Evolutionary conservation across 35 echinoderm and acorn worm genomes (phyloP), one percentile per base, ranked within the genome.

Genomic region (Ophioderma brevispina): DNA sequence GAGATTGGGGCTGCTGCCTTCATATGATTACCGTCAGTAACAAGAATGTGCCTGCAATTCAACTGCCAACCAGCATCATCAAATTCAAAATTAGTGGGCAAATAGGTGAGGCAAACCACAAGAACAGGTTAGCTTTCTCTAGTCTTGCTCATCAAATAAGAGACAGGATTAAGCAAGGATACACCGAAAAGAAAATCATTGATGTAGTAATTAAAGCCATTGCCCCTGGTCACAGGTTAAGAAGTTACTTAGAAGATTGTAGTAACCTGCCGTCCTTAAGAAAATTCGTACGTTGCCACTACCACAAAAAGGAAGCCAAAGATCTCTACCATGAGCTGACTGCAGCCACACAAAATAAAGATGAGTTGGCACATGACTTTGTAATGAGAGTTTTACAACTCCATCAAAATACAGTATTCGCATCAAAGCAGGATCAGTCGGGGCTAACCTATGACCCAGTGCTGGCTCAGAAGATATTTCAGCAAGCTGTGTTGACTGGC

Each of bases 41-140:
- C 4, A 4, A 8, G 41, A 46, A 46, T 8, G 41, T 46, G 4
- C n/a, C n/a, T n/a, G n/a, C n/a, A n/a, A n/a, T n/a, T n/a, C n/a
- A n/a, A n/a, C n/a, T n/a, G n/a, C n/a, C n/a, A n/a, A n/a, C n/a
- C n/a, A n/a, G n/a, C n/a, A n/a, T n/a, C n/a, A n/a, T n/a, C n/a
- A 79, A 95, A 10, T 95, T 95, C 64, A 87, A 80, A 75, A 91
- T 91, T 19, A 59, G 89, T 18, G 91, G 91, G 17, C 85, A 88
- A 33, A 87, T 93, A 41, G 85, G 78, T 19, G 55, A 93, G 1
- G 38, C 33, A 0, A 34, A 33, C 31, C 85, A 94, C 31, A 87
- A 86, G 76, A 82, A 87, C 13, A 90, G 70, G 19, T 31, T 94
- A 0, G 33, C 23, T 31, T 94, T 49, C 37, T 78, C 75, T 0